Evolutionary conservation across 1,140 invertebrate species (phyloP).

Genomic region (Sarcophaga peregrina): DNA sequence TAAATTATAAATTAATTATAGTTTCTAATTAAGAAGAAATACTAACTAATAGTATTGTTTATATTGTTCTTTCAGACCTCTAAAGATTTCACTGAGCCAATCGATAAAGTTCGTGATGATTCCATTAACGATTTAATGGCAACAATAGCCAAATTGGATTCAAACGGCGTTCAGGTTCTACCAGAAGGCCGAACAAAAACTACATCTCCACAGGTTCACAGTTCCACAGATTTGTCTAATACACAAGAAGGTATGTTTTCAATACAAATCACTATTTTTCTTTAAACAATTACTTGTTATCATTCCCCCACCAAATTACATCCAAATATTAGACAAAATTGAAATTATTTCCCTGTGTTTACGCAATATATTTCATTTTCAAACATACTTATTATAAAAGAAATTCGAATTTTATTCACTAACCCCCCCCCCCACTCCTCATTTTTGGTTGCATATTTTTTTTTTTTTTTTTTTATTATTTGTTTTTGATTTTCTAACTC

Average conservation of each 20-base stretch:
- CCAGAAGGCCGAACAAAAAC: constrained; percentile 69
- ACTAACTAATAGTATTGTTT: not conserved
- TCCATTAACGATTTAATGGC: constrained; percentile 86
- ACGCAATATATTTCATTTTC: no score
- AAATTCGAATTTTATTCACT: not conserved
- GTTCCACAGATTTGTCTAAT: constrained; percentile 70
- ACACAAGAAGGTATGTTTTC: constrained; percentile 62
- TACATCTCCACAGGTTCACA: constrained; percentile 72
- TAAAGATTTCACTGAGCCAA: constrained; percentile 67
- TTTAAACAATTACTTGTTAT: not conserved
- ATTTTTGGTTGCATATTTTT: not conserved
- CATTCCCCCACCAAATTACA: not conserved
- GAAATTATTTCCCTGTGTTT: no score
- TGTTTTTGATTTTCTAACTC: not conserved
- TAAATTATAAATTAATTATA: constrained; percentile 1
- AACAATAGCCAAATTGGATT: constrained; percentile 84
- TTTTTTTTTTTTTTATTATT: not conserved
- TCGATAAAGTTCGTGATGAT: constrained; percentile 84
- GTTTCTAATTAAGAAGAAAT: not conserved
- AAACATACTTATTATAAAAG: not conserved
- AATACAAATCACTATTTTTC: not conserved
- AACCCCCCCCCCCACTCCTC: no score
- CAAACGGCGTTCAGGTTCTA: constrained; percentile 81
- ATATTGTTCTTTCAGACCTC: constrained; percentile 51
- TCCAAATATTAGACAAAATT: not conserved